Evolutionary conservation across 2,797 vertebrate genomes (phyloP), one percentile per base, ranked within the genome.

Genomic region (Karalla daura): DNA sequence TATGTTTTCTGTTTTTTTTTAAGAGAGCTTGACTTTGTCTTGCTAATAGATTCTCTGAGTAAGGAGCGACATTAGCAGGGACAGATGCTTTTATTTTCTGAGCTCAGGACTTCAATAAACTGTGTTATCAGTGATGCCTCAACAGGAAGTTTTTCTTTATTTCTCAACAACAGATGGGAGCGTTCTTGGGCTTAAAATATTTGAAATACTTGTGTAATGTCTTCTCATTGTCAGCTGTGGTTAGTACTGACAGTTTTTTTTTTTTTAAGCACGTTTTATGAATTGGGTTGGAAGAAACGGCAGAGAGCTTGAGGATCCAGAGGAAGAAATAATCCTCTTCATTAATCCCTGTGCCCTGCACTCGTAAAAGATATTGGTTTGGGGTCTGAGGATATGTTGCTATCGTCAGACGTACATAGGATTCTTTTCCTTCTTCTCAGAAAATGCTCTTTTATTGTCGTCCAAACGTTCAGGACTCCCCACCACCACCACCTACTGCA

Each of bases 391-490:
- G 67, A 77, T 53, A 40, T 67, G 56, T 64, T 49, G 35, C 64
- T 23, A n/a, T 78, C 64, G 65, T 74, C 39, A 74, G 81, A 77
- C 62, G 68, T 63, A 66, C 47, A 63, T 61, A 30, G 32, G 35
- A 43, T 58, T 66, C 17, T 17, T 61, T 68, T 76, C 69, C 15
- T 53, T 67, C 52, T 40, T 49, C 49, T 13, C 50, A 37, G 63
- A 74, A 78, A 68, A 72, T 84, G 49, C 3, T 32, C 69, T 76
- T 68, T 51, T 32, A 47, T 69, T 41, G 78, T 70, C 67, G 81
- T 73, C 56, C 46, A 4, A 59, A 78, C 80, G 74, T 84, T 63
- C 77, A 59, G 60, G 50, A 49, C 40, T 63, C 79, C 70, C 59
- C 54, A 74, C 61, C 49, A 5, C 44, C 76, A 37, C 10, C 27